Conservation (phyloP, 2,113 vertebrate genomes). For the Myxocyprinus asiaticus region DNA sequence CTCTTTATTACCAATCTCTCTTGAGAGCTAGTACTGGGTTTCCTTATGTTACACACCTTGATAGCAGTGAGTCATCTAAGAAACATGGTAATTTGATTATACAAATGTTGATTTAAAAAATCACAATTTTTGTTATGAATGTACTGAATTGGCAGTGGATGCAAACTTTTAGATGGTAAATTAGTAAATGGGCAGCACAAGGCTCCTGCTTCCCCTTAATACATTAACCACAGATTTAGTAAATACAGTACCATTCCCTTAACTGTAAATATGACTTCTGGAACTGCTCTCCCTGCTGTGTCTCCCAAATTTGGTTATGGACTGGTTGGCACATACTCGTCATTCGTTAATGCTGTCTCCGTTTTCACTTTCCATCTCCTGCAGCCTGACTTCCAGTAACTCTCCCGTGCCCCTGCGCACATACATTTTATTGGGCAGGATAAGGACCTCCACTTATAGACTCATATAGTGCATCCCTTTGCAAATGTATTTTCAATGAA, state of each 20-base stretch:
- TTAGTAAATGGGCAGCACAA: background rate
- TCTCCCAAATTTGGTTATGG: background rate
- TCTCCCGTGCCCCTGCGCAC: background rate
- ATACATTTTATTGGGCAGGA: conserved; percentile 8
- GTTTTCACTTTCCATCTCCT: conserved; percentile 32
- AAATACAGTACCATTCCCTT: background rate
- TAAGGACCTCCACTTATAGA: background rate
- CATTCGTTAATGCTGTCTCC: conserved; percentile 35
- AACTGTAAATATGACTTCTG: background rate
- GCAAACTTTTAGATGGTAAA: background rate
- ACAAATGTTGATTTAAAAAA: too few species aligned
- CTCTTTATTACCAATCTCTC: background rate
- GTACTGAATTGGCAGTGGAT: background rate
- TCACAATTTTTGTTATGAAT: background rate
- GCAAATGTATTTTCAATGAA: background rate
- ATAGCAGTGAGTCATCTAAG: too few species aligned
- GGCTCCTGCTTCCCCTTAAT: background rate
- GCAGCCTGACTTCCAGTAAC: conserved; percentile 29
- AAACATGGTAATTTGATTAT: too few species aligned
- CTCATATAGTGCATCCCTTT: background rate
- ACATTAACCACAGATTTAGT: background rate
- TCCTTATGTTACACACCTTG: background rate
- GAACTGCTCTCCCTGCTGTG: conserved; percentile 8
- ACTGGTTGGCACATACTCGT: conserved; percentile 19
- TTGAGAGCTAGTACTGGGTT: conserved; percentile 7